A percentile compares a stretch with the other conserved stretches of the same genome.
These are phyloP conservation scores for Neosalanx taihuensis DNA, from an alignment of 2,797 vertebrate species.

Conservation along the genomic window DNA sequence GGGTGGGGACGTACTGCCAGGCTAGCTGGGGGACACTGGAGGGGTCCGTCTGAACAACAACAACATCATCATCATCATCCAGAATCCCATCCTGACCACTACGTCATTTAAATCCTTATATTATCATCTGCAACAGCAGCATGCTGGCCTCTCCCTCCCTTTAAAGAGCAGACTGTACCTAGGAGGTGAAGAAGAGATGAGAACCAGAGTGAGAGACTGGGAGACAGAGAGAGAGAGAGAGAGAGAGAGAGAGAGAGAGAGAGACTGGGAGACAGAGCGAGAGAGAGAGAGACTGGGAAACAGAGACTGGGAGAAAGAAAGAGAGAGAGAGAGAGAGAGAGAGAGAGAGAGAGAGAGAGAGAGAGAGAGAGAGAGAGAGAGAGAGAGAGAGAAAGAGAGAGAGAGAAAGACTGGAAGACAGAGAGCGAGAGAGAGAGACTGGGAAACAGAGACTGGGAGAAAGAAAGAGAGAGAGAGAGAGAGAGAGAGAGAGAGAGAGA, in stretches of 20 bases:
- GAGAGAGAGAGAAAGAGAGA: neutral
- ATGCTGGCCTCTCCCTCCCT: neutral
- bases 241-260: too few species aligned
- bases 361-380: too few species aligned
- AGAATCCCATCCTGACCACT: neutral
- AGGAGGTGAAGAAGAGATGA: conserved; percentile 1
- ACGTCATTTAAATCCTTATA: neutral
- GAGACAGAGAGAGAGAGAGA: too few species aligned
- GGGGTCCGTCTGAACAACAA: conserved; percentile 81
- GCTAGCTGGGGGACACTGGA: conserved; percentile 92
- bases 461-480: too few species aligned
- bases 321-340: too few species aligned
- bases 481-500: too few species aligned
- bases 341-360: neutral
- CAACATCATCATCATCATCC: neutral
- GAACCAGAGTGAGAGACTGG: neutral
- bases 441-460: too few species aligned
- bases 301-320: too few species aligned
- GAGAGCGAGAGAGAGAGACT: neutral
- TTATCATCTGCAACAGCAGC: neutral
- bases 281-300: too few species aligned
- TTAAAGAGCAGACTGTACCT: neutral
- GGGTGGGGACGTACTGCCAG: conserved; percentile 93
- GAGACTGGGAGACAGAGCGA: too few species aligned
- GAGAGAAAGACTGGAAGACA: neutral